phyloP scores from a whole-genome alignment of 1,140 invertebrate genomes.

The Drosophila persimilis region DNA sequence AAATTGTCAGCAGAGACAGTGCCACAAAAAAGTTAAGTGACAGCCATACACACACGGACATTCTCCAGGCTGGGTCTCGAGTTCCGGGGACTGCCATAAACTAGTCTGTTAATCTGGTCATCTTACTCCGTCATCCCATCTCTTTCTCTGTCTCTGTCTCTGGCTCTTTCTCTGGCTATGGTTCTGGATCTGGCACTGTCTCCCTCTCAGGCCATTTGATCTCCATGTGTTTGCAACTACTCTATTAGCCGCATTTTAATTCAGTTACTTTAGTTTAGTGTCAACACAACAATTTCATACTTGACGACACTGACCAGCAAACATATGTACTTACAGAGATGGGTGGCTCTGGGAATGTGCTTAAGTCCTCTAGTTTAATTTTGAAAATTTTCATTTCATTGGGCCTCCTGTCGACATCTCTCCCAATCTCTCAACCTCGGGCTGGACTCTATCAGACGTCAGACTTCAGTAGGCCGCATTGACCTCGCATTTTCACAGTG shows the following conservation, averaged over 20 bases:
- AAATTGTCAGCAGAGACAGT: constrained; percentile 32
- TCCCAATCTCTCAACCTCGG: not conserved
- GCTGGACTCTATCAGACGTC: constrained; percentile 27
- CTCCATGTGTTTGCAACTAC: constrained; percentile 73
- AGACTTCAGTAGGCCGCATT: constrained; percentile 63
- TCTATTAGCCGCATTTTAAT: constrained; percentile 81
- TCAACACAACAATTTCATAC: constrained; percentile 81
- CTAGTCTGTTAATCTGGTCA: constrained; percentile 51
- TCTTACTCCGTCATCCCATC: constrained; percentile 36
- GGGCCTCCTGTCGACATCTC: not conserved
- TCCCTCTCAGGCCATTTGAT: constrained; percentile 33
- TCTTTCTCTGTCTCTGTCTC: not conserved
- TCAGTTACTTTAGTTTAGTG: constrained; percentile 82
- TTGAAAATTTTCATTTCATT: constrained; percentile 64
- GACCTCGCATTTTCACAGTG: constrained; percentile 71
- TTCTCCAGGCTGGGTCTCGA: constrained; percentile 4
- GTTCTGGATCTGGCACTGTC: not conserved
- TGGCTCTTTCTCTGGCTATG: not conserved
- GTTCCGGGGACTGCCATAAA: constrained; percentile 47
- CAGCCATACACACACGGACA: constrained; percentile 39
- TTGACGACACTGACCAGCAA: constrained; percentile 58
- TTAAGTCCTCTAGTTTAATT: constrained; percentile 58
- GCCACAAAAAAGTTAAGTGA: constrained; percentile 44
- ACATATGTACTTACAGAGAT: constrained; percentile 9
- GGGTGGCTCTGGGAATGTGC: constrained; percentile 34